phyloP scores from a whole-genome alignment of 2,888 invertebrate species.

The Leucophenga maculata region DNA sequence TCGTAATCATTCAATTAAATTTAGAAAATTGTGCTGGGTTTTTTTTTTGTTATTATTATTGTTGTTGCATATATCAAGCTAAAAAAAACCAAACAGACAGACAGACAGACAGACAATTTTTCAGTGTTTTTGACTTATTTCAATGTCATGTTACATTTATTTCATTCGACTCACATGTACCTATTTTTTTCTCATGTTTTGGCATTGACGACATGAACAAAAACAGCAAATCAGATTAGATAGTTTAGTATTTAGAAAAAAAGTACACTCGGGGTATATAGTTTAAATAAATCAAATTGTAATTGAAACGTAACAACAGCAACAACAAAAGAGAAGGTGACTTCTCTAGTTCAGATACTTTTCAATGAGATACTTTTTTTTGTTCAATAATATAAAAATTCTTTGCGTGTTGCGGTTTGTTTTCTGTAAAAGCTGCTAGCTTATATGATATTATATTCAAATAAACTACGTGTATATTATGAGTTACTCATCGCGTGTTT shows the following conservation, averaged over 20 bases:
- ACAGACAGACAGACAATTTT: background rate
- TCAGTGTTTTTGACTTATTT: conserved; percentile 54
- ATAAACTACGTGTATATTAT: conserved; percentile 19
- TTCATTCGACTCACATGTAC: conserved; percentile 8
- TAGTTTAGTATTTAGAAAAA: conserved; percentile 33
- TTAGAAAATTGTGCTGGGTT: background rate
- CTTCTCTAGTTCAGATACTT: conserved; percentile 9
- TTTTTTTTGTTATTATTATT: background rate
- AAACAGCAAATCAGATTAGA: conserved; percentile 50
- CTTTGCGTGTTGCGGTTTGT: conserved; percentile 30
- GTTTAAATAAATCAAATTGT: too few relatives aligned
- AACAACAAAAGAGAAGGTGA: too few relatives aligned
- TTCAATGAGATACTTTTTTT: conserved; percentile 21
- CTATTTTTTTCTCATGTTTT: conserved; percentile 41
- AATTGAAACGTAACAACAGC: too few relatives aligned
- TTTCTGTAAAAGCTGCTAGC: background rate
- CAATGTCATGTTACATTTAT: conserved; percentile 62
- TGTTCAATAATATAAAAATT: conserved; percentile 30
- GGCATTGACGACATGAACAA: conserved; percentile 43
- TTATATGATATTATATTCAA: conserved; percentile 9
- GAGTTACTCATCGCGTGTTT: conserved; percentile 24
- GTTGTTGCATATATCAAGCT: too few relatives aligned
- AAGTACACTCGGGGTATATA: conserved; percentile 2
- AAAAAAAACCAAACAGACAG: background rate
- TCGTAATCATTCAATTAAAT: too few relatives aligned